phyloP scores from a whole-genome alignment of 2,888 invertebrate genomes.

The Liodrosophila aerea region DNA sequence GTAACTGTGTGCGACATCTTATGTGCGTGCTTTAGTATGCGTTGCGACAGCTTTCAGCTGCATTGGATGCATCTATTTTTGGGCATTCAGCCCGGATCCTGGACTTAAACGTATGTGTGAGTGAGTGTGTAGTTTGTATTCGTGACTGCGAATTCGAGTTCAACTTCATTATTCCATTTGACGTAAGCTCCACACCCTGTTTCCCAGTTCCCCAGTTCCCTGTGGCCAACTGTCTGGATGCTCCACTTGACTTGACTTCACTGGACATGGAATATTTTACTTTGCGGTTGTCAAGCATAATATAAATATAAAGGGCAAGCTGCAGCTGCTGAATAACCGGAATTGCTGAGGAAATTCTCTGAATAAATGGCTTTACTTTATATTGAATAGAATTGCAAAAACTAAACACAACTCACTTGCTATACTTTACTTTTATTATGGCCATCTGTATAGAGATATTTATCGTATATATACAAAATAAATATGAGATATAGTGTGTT shows the following conservation, averaged over 20 bases:
- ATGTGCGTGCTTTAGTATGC: no score
- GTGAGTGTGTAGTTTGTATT: no score
- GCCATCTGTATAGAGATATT: slow-evolving; percentile 36
- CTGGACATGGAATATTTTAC: neutral
- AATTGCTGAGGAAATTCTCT: no score
- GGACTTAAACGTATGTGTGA: neutral
- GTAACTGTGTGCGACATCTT: no score
- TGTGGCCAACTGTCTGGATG: no score
- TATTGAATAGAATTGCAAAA: no score
- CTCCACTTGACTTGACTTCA: neutral
- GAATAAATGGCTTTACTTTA: no score
- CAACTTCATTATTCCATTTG: slow-evolving; percentile 41
- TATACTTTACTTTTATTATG: slow-evolving; percentile 42
- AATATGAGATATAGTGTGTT: slow-evolving; percentile 38
- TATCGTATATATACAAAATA: slow-evolving; percentile 51
- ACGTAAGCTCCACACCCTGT: no score
- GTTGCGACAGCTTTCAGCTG: slow-evolving; percentile 27
- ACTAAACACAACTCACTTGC: no score
- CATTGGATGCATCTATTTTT: slow-evolving; percentile 42
- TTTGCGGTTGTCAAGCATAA: neutral
- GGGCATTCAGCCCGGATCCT: slow-evolving; percentile 25
- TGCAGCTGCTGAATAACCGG: no score
- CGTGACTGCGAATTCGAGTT: neutral
- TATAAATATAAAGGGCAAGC: neutral
- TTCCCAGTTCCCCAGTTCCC: no score